Conservation (phyloP, 2,888 invertebrate genomes). For the Panopea generosa region DNA sequence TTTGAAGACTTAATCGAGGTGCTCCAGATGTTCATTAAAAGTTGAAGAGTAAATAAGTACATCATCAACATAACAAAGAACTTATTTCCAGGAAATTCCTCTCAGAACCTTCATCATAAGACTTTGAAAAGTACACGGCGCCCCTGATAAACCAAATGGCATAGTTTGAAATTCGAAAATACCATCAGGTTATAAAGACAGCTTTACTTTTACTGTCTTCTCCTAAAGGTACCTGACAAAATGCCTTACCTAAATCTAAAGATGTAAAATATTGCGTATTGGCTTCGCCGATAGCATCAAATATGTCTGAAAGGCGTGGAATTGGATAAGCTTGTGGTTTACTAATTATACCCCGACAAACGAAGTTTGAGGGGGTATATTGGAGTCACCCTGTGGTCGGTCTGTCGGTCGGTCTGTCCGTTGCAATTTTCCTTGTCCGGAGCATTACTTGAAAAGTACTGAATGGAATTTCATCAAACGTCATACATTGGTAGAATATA, state of each 20-base stretch:
- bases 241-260: conserved; percentile 49
- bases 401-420: no score
- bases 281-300: conserved; percentile 49
- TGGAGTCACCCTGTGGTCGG: no score
- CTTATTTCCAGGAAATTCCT: conserved; percentile 41
- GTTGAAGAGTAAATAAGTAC: conserved; percentile 29
- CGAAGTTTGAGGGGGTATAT: no score
- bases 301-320: conserved; percentile 48
- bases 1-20: conserved; percentile 31
- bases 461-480: no score
- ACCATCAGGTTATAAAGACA: no score
- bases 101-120: conserved; percentile 42
- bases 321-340: conserved; percentile 43
- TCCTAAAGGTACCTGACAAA: conserved; percentile 51
- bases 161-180: conserved; percentile 35
- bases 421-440: no score
- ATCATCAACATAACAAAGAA: conserved; percentile 46
- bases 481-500: no score
- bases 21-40: conserved; percentile 32
- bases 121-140: conserved; percentile 33
- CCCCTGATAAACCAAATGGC: conserved; percentile 43
- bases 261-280: conserved; percentile 45
- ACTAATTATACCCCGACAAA: no score
- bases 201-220: no score
- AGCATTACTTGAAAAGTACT: no score